phyloP scores from a whole-genome alignment of 2,113 vertebrate species.

The Mionectes macconnelli region DNA sequence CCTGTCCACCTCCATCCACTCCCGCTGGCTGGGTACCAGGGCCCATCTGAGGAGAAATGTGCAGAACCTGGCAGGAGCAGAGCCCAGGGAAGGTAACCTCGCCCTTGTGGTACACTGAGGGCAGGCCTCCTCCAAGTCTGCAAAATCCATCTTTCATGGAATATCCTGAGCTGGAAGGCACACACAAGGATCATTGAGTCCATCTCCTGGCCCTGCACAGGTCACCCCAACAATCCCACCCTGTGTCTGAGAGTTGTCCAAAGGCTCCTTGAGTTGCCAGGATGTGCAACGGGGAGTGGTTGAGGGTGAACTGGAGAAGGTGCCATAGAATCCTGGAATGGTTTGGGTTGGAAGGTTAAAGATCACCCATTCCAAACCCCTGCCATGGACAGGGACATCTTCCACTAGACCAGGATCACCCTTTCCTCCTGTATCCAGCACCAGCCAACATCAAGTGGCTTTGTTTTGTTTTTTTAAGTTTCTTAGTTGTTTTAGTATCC shows the following conservation, averaged over 20 bases:
- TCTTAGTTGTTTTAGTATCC: too few relatives aligned
- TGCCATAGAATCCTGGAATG: neutral
- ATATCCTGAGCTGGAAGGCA: neutral
- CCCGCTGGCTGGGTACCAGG: neutral
- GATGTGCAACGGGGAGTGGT: accelerated
- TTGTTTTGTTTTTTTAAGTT: too few relatives aligned
- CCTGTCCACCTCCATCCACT: neutral
- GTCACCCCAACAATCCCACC: neutral
- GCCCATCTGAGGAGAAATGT: neutral
- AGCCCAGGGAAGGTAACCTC: neutral
- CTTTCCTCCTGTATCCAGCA: neutral
- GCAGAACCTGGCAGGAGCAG: neutral
- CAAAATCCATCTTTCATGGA: neutral
- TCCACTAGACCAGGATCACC: neutral
- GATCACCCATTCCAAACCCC: neutral
- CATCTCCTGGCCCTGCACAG: neutral
- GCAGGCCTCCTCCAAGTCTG: neutral
- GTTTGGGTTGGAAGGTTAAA: neutral
- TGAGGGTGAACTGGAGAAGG: neutral
- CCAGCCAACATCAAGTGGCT: neutral
- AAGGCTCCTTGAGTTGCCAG: neutral
- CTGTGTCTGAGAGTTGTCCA: neutral
- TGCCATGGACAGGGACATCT: neutral
- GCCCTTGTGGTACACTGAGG: accelerated
- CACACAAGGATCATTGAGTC: neutral